These are phyloP conservation scores for Onthophagus taurus DNA, from an alignment of 1,140 invertebrate species.

Conservation along the genomic window DNA sequence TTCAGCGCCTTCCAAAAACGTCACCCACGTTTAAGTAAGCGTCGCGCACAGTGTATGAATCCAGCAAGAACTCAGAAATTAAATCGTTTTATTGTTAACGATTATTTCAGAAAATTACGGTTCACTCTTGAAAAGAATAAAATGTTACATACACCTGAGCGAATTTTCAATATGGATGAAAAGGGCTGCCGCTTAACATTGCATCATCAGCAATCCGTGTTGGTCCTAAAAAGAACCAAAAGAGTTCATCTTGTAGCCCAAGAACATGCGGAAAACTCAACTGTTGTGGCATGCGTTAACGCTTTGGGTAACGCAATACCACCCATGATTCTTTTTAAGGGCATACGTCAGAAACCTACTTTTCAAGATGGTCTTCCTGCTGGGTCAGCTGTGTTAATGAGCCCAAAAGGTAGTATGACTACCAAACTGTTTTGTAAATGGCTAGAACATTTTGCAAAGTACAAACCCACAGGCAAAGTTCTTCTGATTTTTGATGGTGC, in stretches of 20 bases:
- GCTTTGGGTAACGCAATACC: conserved; percentile 27
- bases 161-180: conserved; percentile 37
- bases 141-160: conserved; percentile 24
- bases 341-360: conserved; percentile 17
- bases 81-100: conserved; percentile 29
- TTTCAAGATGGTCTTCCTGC: conserved; percentile 18
- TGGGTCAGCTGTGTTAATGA: conserved; percentile 12
- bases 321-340: conserved; percentile 32
- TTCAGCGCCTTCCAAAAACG: conserved; percentile 22
- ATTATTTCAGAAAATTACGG: conserved; percentile 31
- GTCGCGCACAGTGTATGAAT: conserved; percentile 10
- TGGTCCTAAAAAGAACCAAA: conserved; percentile 25
- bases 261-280: conserved; percentile 34
- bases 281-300: conserved; percentile 33
- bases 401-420: conserved; percentile 6
- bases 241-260: conserved; percentile 26
- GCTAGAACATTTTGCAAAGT: conserved; percentile 3
- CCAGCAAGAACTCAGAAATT: conserved; percentile 30
- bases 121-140: conserved; percentile 21
- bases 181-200: conserved; percentile 33
- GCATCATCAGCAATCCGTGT: conserved; percentile 29
- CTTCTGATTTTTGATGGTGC: conserved; percentile 10
- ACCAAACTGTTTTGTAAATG: background rate
- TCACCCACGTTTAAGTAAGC: conserved; percentile 20
- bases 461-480: background rate